Evolutionary conservation across 2,797 vertebrate species (phyloP), one percentile per base, ranked within the genome.

Genomic region (Sylvia borin): DNA sequence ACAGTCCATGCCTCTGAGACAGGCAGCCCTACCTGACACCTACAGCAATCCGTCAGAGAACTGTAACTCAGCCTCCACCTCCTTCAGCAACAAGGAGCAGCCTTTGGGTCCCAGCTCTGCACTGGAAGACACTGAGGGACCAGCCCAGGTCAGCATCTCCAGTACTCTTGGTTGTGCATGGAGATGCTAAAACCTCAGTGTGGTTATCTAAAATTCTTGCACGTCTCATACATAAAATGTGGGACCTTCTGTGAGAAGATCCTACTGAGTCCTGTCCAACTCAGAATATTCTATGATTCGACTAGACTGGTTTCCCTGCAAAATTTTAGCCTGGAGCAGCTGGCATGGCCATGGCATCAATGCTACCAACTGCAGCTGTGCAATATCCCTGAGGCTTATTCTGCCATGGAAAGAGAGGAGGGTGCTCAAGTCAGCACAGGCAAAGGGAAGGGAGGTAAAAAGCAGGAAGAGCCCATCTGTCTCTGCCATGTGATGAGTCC

Each of bases 391-490:
- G 43, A 61, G 65, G 34, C 38, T 77, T 26, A 47, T 16, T 43
- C 50, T 70, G 42, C 58, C 50, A 42, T 2, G 7, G 58, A n/a
- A 48, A 31, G 26, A 65, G 24, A 78, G 43, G 22, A 80, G 21
- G 10, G 8, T 20, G 29, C 43, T 83, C 32, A 48, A 80, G 62
- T 36, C 81, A 78, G 47, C n/a, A 22, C 27, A 78, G 61, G 75
- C 51, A 71, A 64, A 82, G 34, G 19, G 64, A 91, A 76, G 7
- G 4, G 87, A 91, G 45, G n/a, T 47, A 68, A 71, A 88, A 64
- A 75, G 45, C 61, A 51, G 72, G 79, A 92, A 55, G 76, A 88
- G 25, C 58, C 88, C 88, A 92, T 96, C 93, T 95, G 88, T 88
- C 89, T 82, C 68, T 95, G 79, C 66, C 66, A 25, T 58, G 70